phyloP scores from a whole-genome alignment of 92 coral and sea anemone genomes.

The Zoanthus sociatus region DNA sequence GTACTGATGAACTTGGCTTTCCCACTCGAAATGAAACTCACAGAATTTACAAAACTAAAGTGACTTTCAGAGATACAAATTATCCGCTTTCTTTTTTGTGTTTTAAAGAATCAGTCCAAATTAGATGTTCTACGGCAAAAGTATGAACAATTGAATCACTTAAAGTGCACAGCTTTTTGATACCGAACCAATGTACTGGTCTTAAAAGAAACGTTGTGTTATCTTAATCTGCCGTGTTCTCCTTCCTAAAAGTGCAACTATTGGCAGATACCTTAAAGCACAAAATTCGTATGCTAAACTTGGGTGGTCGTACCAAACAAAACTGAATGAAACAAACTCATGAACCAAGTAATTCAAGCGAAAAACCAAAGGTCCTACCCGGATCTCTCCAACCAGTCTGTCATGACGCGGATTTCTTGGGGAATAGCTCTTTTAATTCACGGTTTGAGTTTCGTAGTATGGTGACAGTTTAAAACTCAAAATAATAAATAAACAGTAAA shows the following conservation, averaged over 20 bases:
- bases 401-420: background rate
- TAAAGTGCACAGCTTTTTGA: constrained; percentile 13
- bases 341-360: constrained; percentile 28
- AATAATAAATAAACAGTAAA: background rate
- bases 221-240: constrained; percentile 30
- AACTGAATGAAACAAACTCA: constrained; percentile 11
- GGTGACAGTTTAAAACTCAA: background rate
- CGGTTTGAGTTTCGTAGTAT: background rate
- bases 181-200: constrained; percentile 30
- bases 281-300: constrained; percentile 12
- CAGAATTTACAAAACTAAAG: constrained; percentile 5
- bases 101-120: constrained; percentile 13
- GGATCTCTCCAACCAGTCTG: constrained; percentile 35
- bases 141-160: constrained; percentile 17
- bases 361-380: constrained; percentile 31
- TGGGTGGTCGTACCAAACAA: constrained; percentile 9
- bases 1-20: constrained; percentile 23
- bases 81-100: constrained; percentile 1
- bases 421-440: too few relatives aligned
- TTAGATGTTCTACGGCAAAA: background rate
- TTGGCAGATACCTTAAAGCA: constrained; percentile 15
- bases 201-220: constrained; percentile 28
- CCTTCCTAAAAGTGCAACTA: constrained; percentile 14
- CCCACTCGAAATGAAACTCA: constrained; percentile 5
- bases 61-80: constrained; percentile 2